Percentiles rank a stretch among this genome's conserved stretches.
phyloP scores from a whole-genome alignment of 2,113 vertebrate genomes.

The Amazona guildingii region DNA sequence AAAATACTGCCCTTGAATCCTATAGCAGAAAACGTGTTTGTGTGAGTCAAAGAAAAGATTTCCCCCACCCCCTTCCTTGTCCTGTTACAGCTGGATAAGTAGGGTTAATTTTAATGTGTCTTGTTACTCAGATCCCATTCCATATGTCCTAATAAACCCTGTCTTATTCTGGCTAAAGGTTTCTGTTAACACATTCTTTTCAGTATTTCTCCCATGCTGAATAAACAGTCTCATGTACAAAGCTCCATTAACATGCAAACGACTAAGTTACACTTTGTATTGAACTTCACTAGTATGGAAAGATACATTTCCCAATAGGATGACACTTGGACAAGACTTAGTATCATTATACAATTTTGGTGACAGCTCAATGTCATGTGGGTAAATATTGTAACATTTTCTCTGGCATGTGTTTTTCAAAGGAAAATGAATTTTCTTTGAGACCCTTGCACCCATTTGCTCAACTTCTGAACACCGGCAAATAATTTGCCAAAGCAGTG shows the following conservation, averaged over 20 bases:
- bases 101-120: slow-evolving; percentile 37
- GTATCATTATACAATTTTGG: background rate
- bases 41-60: background rate
- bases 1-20: slow-evolving; percentile 10
- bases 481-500: background rate
- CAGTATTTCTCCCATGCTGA: background rate
- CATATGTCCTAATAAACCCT: slow-evolving; percentile 46
- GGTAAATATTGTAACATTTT: background rate
- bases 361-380: background rate
- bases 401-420: background rate
- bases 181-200: slow-evolving; percentile 57
- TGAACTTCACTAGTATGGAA: slow-evolving; percentile 2
- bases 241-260: slow-evolving; percentile 52
- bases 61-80: background rate
- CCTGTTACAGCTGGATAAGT: background rate
- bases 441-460: background rate
- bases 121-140: slow-evolving; percentile 7
- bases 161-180: slow-evolving; percentile 19
- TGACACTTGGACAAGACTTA: background rate
- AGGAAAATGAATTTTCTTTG: background rate
- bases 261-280: background rate
- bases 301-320: slow-evolving; percentile 16
- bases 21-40: background rate
- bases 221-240: slow-evolving; percentile 8
- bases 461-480: background rate